Evolutionary conservation across 2,113 vertebrate genomes (phyloP), one percentile per base, ranked within the genome.

Genomic region (Eretmochelys imbricata): DNA sequence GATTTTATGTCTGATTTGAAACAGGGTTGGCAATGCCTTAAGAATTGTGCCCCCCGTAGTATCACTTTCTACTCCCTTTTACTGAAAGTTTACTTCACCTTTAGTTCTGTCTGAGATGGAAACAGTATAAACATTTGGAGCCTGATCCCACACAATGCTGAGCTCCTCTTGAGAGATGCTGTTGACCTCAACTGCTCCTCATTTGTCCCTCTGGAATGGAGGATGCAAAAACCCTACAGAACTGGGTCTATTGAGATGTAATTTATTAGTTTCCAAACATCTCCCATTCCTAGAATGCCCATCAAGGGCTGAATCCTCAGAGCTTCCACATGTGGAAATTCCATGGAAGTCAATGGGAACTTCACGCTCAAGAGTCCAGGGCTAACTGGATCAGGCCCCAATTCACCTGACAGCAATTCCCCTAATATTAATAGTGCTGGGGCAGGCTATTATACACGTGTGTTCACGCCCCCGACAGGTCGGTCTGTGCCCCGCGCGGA

Each of bases 381-480:
- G 0, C 35, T 24, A 4, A 24, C 1, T 3, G 1, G 0, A 50
- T 42, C 65, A 46, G 38, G 46, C 46, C 46, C 55, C 19, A 1
- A 1, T 65, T 4, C 29, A 35, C 35, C 8, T 31, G n/a, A 9
- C 9, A 12, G 90, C n/a, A 20, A 20, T 3, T 85, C 69, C 80
- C 69, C 87, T 90, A 78, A 8, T 35, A 8, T 65, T 65, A 65
- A 6, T 31, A 8, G 1, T 4, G 2, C 13, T 6, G 65, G 79
- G 75, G 29, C 1, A 0, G 82, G n/a, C 84, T 0, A 27, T 31
- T 0, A 19, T 1, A 5, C 85, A 0, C 38, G 1, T 72, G 35
- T 29, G 38, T 82, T 0, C 42, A 82, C 83, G 27, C 42, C 42
- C 42, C 42, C 42, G 42, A 42, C 42, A 5, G 42, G 42, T 42